Conservation (phyloP, 2,113 vertebrate genomes). For the Haemorhous mexicanus region DNA sequence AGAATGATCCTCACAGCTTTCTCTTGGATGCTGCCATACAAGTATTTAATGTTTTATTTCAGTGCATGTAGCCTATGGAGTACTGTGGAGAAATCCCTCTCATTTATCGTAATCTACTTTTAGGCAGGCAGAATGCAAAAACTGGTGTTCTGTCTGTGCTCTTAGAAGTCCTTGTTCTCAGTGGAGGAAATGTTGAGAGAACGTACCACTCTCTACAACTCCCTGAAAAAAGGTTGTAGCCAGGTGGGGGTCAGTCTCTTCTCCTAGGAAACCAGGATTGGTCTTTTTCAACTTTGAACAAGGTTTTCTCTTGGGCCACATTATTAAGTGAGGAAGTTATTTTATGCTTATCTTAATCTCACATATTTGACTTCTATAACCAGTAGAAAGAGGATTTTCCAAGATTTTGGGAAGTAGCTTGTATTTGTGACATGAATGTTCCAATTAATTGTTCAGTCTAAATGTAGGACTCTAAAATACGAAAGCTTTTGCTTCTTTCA, state of each 20-base stretch:
- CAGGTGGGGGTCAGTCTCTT: fast-evolving
- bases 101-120: not conserved
- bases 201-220: not conserved
- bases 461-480: not conserved
- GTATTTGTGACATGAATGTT: not conserved
- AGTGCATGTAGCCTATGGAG: not conserved
- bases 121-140: not conserved
- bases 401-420: not conserved
- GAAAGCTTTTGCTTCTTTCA: not conserved
- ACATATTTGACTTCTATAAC: not conserved
- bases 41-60: not conserved
- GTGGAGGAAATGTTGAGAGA: not conserved
- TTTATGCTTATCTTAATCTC: not conserved
- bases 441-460: not conserved
- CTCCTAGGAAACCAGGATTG: not conserved
- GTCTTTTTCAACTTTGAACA: not conserved
- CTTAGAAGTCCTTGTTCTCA: not conserved
- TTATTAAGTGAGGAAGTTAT: not conserved
- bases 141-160: not conserved
- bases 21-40: not conserved
- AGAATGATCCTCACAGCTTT: not conserved
- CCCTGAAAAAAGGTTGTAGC: not conserved
- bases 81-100: not conserved
- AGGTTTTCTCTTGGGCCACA: not conserved
- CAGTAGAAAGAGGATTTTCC: not conserved